Evolutionary conservation across 2,797 vertebrate genomes (phyloP).

Genomic region (Artibeus lituratus): DNA sequence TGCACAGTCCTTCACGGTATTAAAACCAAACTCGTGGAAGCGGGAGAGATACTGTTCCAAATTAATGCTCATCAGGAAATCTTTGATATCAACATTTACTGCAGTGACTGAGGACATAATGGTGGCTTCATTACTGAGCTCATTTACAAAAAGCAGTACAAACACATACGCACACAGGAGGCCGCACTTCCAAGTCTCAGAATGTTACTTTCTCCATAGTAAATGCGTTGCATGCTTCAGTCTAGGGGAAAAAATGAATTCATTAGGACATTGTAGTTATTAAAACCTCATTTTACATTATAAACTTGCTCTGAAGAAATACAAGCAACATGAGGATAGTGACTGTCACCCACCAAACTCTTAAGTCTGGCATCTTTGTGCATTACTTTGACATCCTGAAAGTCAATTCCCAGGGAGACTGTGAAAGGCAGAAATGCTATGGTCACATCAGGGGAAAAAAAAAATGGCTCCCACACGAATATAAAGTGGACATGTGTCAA

Average conservation of each 20-base stretch:
- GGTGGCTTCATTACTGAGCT: conserved; percentile 75
- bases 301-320: background rate
- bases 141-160: conserved; percentile 34
- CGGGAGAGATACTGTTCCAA: conserved; percentile 87
- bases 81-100: conserved; percentile 80
- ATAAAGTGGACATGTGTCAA: background rate
- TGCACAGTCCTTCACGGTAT: conserved; percentile 84
- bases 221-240: background rate
- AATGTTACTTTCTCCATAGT: conserved; percentile 12
- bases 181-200: background rate
- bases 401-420: background rate
- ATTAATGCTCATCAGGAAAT: conserved; percentile 89
- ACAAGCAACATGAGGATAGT: background rate
- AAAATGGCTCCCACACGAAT: background rate
- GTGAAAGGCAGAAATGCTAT: background rate
- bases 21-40: conserved; percentile 87
- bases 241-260: conserved; percentile 17
- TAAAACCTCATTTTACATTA: background rate
- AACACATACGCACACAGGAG: background rate
- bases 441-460: background rate
- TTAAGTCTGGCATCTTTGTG: background rate
- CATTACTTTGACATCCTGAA: background rate
- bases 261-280: background rate
- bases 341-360: background rate
- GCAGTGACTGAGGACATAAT: conserved; percentile 84